Percentiles rank a stretch among this genome's conserved stretches.
Conservation (phyloP, 2,888 invertebrate genomes). For the Anthophora plumipes region DNA sequence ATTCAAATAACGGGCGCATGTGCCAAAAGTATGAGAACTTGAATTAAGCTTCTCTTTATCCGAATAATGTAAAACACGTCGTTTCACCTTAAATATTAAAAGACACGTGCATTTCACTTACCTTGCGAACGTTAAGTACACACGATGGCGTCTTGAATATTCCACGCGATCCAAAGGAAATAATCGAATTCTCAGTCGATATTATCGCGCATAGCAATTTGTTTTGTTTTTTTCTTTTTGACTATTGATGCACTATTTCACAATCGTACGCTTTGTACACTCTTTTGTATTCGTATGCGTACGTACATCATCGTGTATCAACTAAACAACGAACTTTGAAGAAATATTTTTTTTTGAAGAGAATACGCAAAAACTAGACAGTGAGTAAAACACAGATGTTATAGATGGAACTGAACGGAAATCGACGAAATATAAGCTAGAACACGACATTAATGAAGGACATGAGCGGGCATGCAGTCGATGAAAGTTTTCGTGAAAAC, state of each 20-base stretch:
- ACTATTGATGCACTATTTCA: constrained; percentile 38
- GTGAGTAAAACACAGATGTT: constrained; percentile 8
- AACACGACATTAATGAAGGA: neutral
- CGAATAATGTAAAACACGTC: neutral
- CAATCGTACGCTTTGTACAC: constrained; percentile 7
- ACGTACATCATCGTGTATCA: neutral
- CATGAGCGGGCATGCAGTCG: neutral
- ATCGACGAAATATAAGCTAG: neutral
- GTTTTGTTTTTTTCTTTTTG: no score
- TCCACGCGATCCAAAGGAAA: constrained; percentile 35
- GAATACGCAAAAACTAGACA: neutral
- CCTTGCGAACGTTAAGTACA: constrained; percentile 64
- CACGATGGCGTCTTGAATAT: constrained; percentile 61
- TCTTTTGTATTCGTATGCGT: neutral
- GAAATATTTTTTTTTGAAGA: neutral
- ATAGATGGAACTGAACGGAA: neutral
- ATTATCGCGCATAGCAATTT: constrained; percentile 37
- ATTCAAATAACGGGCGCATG: neutral
- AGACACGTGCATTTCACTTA: constrained; percentile 29
- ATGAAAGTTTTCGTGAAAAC: constrained; percentile 7
- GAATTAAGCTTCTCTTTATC: neutral
- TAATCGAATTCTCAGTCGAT: constrained; percentile 31
- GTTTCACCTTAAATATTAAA: neutral
- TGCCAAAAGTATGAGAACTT: no score
- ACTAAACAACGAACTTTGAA: neutral